Evolutionary conservation across 64 coral and sea anemone genomes (phyloP), one percentile per base, ranked within the genome.

Genomic region (Dendronephthya gigantea): DNA sequence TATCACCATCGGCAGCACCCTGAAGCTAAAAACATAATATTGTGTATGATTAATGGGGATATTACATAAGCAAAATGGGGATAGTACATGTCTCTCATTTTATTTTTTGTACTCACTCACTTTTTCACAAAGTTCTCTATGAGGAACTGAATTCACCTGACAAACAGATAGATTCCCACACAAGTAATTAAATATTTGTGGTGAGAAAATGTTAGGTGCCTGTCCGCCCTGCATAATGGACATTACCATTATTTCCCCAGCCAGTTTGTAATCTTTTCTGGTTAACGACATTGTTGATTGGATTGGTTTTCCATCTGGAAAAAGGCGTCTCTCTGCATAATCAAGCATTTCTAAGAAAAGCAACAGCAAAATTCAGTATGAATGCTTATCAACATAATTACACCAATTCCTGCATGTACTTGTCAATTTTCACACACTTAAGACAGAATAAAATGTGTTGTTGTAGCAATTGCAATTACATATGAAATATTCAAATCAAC

Each of bases 181-280:
- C 33, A 94, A 48, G 88, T 90, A 88, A 41, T 56, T n/a, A 36
- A 86, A 88, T 11, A 93, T 45, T 41, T 72, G 55, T 83, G 55
- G 31, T 58, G 62, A 40, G 35, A 90, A 76, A n/a, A 93, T 90
- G 66, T 89, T 86, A 68, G 91, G 87, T 56, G 91, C 84, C 43
- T 83, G 88, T 13, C 88, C 84, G 86, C 65, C 59, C 70, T 93
- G 84, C 35, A 90, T 47, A 10, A 93, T 66, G 25, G 88, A 90
- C 88, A 90, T 90, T 89, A 47, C 83, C 72, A 86, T 92, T 48
- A 88, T 62, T 89, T 89, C 65, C 25, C 91, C 91, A 35, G 68
- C 86, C 45, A 66, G 39, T 51, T 86, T 85, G 58, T 86, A 92
- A 81, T 92, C 83, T 30, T 83, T 40, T n/a, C 65, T 83, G 39